Conservation (phyloP, 2,888 invertebrate species). For the Formica aserva region DNA sequence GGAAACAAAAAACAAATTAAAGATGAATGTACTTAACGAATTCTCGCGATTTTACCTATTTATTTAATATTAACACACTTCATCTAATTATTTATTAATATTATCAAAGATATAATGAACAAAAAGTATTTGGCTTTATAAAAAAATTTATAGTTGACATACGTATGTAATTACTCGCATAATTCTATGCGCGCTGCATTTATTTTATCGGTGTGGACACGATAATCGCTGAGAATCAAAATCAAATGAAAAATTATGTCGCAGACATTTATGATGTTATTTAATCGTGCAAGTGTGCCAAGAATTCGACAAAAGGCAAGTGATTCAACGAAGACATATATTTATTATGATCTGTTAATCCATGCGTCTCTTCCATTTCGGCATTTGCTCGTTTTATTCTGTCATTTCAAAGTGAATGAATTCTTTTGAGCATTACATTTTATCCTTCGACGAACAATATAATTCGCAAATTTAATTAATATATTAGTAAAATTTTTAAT, state of each 20-base stretch:
- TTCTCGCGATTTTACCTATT: neutral
- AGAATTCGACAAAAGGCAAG: conserved; percentile 57
- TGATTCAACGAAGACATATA: conserved; percentile 17
- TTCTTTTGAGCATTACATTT: neutral
- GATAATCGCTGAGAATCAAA: conserved; percentile 44
- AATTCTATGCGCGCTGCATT: conserved; percentile 4
- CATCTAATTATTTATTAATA: neutral
- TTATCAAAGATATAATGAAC: neutral
- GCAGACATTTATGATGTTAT: conserved; percentile 6
- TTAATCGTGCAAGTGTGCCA: conserved; percentile 56
- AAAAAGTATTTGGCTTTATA: neutral
- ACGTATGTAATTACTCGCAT: conserved; percentile 5
- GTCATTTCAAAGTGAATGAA: conserved; percentile 2
- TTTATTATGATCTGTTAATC: conserved; percentile 21
- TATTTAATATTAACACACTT: neutral
- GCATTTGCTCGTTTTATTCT: conserved; percentile 11
- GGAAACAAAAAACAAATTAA: conserved; percentile 2
- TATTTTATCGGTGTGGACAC: conserved; percentile 18
- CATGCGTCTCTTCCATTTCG: conserved; percentile 36
- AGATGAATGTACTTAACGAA: conserved; percentile 15
- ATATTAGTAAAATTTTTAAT: conserved; percentile 16
- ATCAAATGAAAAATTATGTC: neutral
- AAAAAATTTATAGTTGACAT: neutral
- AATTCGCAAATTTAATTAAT: conserved; percentile 8
- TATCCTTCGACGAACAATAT: neutral